Conservation (phyloP, 2,113 vertebrate genomes). For the Aldabrachelys gigantea region DNA sequence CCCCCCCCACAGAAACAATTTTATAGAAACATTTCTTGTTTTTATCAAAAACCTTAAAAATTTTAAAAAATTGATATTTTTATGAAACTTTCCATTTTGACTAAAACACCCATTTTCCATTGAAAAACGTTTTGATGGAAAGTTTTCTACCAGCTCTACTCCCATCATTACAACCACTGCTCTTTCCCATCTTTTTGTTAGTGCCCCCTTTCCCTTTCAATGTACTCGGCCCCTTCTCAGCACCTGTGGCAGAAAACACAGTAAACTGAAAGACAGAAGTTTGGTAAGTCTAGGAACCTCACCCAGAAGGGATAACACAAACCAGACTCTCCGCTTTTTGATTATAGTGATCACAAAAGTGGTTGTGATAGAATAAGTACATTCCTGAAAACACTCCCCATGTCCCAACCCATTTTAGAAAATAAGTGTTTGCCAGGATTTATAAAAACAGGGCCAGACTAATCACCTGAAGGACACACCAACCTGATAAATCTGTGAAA, state of each 20-base stretch:
- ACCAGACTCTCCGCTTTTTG: background rate
- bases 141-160: background rate
- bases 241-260: background rate
- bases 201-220: background rate
- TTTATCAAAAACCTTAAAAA: background rate
- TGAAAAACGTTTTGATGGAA: background rate
- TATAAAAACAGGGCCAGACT: background rate
- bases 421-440: background rate
- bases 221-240: background rate
- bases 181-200: background rate
- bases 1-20: background rate
- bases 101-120: background rate
- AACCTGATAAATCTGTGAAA: background rate
- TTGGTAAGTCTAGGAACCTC: background rate
- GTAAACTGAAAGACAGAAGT: background rate
- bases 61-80: background rate
- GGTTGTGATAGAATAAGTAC: background rate
- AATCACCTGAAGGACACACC: background rate
- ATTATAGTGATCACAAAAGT: background rate
- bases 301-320: background rate
- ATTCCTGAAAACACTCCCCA: background rate
- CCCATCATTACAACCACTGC: background rate
- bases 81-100: background rate
- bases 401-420: background rate
- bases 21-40: background rate